Evolutionary conservation across 1,140 invertebrate genomes (phyloP), one percentile per base, ranked within the genome.

Genomic region (Ostrea edulis): DNA sequence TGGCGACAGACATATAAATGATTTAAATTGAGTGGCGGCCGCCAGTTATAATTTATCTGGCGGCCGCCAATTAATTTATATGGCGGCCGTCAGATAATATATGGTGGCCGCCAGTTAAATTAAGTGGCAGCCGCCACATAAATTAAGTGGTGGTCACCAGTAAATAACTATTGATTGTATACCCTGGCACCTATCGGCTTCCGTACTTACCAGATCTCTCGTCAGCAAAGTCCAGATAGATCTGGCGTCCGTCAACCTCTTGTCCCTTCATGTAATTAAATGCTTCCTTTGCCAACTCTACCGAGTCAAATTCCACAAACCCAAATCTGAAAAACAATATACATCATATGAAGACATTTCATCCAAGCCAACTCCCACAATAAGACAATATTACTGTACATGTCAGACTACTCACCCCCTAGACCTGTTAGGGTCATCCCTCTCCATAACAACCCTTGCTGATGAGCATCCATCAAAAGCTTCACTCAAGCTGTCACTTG

Each of bases 301-400:
- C 84, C 29, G 81, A 68, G 51, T 91, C 89, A 82, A 91, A 93
- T 82, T 93, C 93, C 54, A 93, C 93, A 92, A 93, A 93, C 8
- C 93, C 93, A 93, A 93, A 93, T 52, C 93, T 93, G 77, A 11
- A 87, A 87, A 83, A 53, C 25, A 35, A 35, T 17, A 12, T 25
- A 9, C 44, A 87, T 82, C 58, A 53, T 8, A 77, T 29, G 22
- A 77, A 88, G 35, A 58, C 14, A 85, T 25, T 20, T 53, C 11
- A 5, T 44, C 25, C 20, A 81, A 81, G 77, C 4, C 20, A 20
- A 17, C 20, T 62, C 55, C 55, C 8, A 20, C 17, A 62, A 5
- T 62, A 65, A 35, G 51, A 51, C 35, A 68, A 29, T 44, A n/a
- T 54, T 20, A 51, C 25, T 17, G 29, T 68, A 25, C 77, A 82